Evolutionary conservation across 2,888 invertebrate genomes (phyloP).

Genomic region (Brachypalpus laphriformis): DNA sequence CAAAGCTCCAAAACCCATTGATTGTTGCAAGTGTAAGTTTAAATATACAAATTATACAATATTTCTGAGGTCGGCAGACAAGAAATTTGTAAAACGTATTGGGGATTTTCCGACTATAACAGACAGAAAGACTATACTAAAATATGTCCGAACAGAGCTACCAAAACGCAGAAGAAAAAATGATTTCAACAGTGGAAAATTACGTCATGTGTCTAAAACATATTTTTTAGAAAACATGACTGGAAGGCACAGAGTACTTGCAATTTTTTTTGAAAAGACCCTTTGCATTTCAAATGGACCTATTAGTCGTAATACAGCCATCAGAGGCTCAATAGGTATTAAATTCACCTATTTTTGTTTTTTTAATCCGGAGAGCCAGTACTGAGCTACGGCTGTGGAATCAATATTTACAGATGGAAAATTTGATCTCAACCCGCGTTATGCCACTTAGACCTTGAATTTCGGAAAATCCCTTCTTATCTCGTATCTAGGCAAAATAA

Average conservation of each 20-base stretch:
- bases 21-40: too few relatives aligned
- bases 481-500: too few relatives aligned
- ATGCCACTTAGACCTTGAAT: too few relatives aligned
- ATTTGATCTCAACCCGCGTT: too few relatives aligned
- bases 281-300: conserved; percentile 23
- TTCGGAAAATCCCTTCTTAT: too few relatives aligned
- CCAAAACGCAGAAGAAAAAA: background rate
- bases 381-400: too few relatives aligned
- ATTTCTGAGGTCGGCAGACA: background rate
- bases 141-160: conserved; percentile 13
- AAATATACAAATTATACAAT: background rate
- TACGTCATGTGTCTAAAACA: background rate
- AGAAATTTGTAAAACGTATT: background rate
- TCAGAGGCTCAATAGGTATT: background rate
- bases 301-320: background rate
- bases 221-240: conserved; percentile 5
- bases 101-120: conserved; percentile 1
- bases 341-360: too few relatives aligned
- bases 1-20: too few relatives aligned
- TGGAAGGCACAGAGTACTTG: background rate
- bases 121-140: conserved; percentile 14
- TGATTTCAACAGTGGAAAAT: background rate
- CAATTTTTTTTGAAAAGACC: conserved; percentile 17
- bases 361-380: too few relatives aligned
- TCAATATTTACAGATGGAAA: too few relatives aligned